Evolutionary conservation across 2,888 invertebrate species (phyloP), one percentile per base, ranked within the genome.

Genomic region (Proisotoma minuta): DNA sequence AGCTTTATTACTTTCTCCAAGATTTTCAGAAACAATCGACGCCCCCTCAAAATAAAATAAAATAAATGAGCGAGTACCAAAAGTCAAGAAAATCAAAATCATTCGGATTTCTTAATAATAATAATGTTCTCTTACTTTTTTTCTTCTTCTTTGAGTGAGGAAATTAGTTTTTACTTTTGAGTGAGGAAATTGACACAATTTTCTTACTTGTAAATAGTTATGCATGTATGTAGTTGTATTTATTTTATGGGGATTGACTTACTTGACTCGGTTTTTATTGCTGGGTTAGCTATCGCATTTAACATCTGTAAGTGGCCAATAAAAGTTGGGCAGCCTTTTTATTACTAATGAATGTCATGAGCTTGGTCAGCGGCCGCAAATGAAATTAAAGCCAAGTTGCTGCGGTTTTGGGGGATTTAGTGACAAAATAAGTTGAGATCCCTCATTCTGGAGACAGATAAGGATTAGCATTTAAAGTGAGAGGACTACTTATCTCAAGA

Each of bases 391-490:
- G 15, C 34, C 34, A n/a, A 43, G 18, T 43, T 5, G 15, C 43
- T 5, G 15, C 18, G 43, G 43, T 43, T 4, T 18, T 43, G 43
- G 23, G 18, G 49, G 22, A n/a, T 18, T 12, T 4, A 49, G 49
- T 49, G 49, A 49, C 22, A 34, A 52, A 53, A 60, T 52, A 51
- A 48, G 53, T 28, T 62, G 60, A 24, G 3, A 60, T 66, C 59
- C 61, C 50, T 66, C 66, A 66, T 66, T 66, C 63, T 59, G 60
- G 18, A 43, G 43, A 18, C 4, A 20, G 63, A 66, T 66, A 59
- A 63, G 66, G 63, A 63, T 66, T 66, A 66, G 66, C 66, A 66
- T 66, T 66, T 66, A 66, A 63, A 66, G 66, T 66, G 66, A 47
- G 43, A 18, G 15, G 43, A 20, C 20, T 43, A 43, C 15, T 20